A percentile compares a stretch with the other conserved stretches of the same genome.
Conservation (phyloP, 2,797 vertebrate species). For the Enteromius unitaeniatus region DNA sequence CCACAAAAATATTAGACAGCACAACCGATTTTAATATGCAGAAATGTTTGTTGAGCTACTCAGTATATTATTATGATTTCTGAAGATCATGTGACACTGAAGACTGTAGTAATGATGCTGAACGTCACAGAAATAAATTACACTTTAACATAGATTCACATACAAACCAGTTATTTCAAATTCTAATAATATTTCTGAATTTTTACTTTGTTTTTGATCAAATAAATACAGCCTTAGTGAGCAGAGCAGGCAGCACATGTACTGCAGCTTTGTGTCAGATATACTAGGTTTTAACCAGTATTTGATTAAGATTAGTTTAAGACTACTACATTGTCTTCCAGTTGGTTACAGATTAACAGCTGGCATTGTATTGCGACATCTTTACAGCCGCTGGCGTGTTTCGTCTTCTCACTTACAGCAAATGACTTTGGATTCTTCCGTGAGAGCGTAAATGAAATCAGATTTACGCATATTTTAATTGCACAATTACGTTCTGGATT, state of each 20-base stretch:
- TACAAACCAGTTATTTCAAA: neutral
- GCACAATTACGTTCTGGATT: neutral
- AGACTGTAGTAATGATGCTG: neutral
- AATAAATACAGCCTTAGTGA: neutral
- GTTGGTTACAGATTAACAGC: neutral
- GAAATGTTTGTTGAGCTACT: neutral
- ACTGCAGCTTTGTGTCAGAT: neutral
- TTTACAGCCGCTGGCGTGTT: neutral
- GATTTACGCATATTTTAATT: slow-evolving; percentile 7
- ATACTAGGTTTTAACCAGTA: neutral
- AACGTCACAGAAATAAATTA: neutral
- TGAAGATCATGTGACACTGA: neutral
- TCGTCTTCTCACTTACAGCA: neutral
- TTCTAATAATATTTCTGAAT: neutral
- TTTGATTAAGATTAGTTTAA: slow-evolving; percentile 1
- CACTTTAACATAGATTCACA: neutral
- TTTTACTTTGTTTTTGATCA: neutral
- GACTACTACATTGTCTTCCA: neutral
- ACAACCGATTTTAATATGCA: neutral
- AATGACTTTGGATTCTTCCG: neutral
- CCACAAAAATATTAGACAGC: neutral
- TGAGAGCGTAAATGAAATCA: neutral
- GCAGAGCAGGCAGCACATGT: neutral
- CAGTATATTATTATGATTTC: neutral
- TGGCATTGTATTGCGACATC: neutral